Conservation (phyloP, 2,113 vertebrate species). For the Polypterus bichir region DNA sequence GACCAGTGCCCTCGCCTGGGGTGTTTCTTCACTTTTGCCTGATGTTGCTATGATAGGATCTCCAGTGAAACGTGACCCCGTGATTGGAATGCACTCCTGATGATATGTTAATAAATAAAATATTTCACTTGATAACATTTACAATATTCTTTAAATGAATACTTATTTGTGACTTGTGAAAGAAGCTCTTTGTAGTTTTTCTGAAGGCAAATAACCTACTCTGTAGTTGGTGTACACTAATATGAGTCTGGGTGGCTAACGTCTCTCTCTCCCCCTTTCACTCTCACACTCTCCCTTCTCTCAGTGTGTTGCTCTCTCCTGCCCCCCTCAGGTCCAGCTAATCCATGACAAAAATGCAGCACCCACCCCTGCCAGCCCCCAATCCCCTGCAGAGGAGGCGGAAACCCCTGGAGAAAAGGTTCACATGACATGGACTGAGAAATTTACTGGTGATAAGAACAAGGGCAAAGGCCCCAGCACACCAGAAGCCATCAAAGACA, state of each 20-base stretch:
- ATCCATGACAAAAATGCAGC: slow-evolving; percentile 85
- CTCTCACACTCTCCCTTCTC: slow-evolving; percentile 26
- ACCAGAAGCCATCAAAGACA: slow-evolving; percentile 86
- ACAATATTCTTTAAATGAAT: no score
- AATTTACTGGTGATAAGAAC: slow-evolving; percentile 71
- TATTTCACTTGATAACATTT: no score
- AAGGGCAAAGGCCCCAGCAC: slow-evolving; percentile 77
- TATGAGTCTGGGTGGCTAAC: neutral
- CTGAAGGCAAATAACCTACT: no score
- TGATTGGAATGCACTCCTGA: no score
- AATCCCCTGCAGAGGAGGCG: slow-evolving; percentile 63
- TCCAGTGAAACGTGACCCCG: no score
- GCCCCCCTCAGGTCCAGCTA: slow-evolving; percentile 74
- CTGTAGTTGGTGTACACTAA: no score
- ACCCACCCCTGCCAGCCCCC: slow-evolving; percentile 65
- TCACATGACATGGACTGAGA: slow-evolving; percentile 97
- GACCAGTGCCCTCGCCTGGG: no score
- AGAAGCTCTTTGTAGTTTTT: no score
- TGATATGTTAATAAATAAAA: no score
- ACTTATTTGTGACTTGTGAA: no score
- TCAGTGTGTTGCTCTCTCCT: slow-evolving; percentile 51
- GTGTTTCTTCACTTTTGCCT: no score
- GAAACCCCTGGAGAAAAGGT: slow-evolving; percentile 74
- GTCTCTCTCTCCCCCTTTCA: slow-evolving; percentile 3
- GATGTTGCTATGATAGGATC: no score